Base-by-base conservation (phyloP, 2,888 invertebrate species). In the Xestia sexstrigata region DNA sequence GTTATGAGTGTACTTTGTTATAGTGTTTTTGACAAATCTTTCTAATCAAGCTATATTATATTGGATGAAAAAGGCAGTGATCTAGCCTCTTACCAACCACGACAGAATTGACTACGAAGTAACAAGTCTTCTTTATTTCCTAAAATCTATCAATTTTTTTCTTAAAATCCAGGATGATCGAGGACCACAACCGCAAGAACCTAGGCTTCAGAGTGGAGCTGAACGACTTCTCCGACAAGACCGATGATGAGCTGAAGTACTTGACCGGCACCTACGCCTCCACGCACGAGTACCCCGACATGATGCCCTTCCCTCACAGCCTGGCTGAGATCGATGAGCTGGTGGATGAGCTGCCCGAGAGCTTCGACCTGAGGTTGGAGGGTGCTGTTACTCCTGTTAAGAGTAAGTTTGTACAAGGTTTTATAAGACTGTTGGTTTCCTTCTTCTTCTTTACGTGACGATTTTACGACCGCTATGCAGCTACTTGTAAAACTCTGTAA, bases 201-300 rank as follows among this genome's bases (percentile, higher is more conserved):
- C 49, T 90, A 0, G 79, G 90, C 39, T 93, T 90, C 86, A 93
- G 87, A 67, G 42, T 94, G 65, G 88, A 88, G 42, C 58, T 93
- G 30, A 94, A 94, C 85, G 71, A 90, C 4, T 94, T 93, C 79
- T 89, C 94, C 0, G 94, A 94, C 75, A 77, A 85, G 3, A 89
- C 92, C 0, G 81, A 85, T 0, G 90, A 89, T 0, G 93, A 93
- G 62, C 79, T 92, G 65, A 70, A 70, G 0, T 77, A 87, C 63
- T 52, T 93, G 35, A 86, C 88, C 0, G 91, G 87, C 0, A 90
- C 91, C 1, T 67, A 74, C 45, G 74, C 85, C 0, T 88, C 91
- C 0, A 73, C 73, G 1, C 79, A 83, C 0, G 49, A 63, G 1
- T 39, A 74, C 13, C 77, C 81, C 0, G 70, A 79, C 0, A 89